Base-by-base conservation (phyloP, 1,140 invertebrate genomes). In the Pissodes strobi region DNA sequence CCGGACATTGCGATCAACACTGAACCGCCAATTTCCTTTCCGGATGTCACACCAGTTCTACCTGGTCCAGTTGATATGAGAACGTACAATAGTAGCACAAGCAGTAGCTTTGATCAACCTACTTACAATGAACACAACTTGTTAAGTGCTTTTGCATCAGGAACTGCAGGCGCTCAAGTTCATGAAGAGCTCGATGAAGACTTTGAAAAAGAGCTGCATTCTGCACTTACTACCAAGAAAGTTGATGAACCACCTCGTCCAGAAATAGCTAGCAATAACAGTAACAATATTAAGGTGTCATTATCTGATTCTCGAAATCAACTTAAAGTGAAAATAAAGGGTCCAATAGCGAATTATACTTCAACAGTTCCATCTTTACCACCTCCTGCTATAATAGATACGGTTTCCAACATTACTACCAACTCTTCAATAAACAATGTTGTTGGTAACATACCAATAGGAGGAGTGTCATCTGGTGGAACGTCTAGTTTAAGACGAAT, bases 311-410 rank as follows among this genome's bases (percentile, higher is more conserved):
- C 90, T 0, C 80, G 90, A 13, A 93, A 93, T 79, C 91, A 93
- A 71, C 75, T 94, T 0, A 94, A 94, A 76, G 88, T 95, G 0
- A 95, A 95, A 78, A 94, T 94, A 63, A 94, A 94, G 77, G 92
- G 92, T 9, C 92, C 92, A 0, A 91, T 93, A 70, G 88, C 89
- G 0, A 91, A 91, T 71, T 91, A 91, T 46, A 82, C 86, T 0
- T 79, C 85, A 1, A 79, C 79, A 3, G 76, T 80, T 9, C 73
- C 80, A 39, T 75, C 81, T 6, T 79, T 84, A 67, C 86, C 85
- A 43, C 78, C 80, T 22, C 78, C 80, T 13, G 80, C 80, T 56
- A 56, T n/a, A n/a, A n/a, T 71, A 41, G 65, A 71, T 48, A 67
- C 73, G 4, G 72, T 77, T 25, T 23, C 69, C 2, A 69, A 63